Base-by-base conservation (phyloP, 2,888 invertebrate species). In the Cryptosula pallasiana region DNA sequence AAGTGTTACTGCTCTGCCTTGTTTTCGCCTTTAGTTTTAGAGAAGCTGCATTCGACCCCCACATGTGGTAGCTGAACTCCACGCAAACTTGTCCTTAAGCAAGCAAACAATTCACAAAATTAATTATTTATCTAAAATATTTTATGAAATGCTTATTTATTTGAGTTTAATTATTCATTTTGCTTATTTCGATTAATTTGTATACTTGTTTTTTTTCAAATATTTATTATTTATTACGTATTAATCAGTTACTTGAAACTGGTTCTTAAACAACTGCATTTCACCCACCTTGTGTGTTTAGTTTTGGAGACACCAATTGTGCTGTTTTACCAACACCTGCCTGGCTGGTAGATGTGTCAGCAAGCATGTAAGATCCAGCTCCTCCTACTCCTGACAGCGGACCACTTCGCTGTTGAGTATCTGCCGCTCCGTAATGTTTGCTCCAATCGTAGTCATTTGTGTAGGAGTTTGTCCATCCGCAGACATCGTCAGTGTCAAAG, bases 11-110 rank as follows among this genome's bases (percentile, higher is more conserved):
- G 5, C 13, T 16, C 2, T 32, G 25, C 5, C 63, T 20, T 32
- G 63, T 29, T n/a, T 63, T 32, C 3, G 63, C 32, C 32, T 63
- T 63, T n/a, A 63, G 25, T 27, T n/a, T 25, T 13, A 63, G 63
- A 13, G 27, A 27, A 5, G 29, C 63, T 27, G 32, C 34, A 13
- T 29, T 5, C 25, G 63, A 16, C 32, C 63, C 63, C 27, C 32
- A 63, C 63, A 63, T 63, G 63, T 63, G 63, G 32, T 63, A 63
- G 34, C 9, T 29, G n/a, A 63, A 63, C 63, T 63, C 63, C 63
- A 63, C 29, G 27, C 63, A 63, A 13, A 63, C 2, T 9, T 63
- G 9, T 27, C 63, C 63, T 63, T 29, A 45, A 13, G 20, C 5
- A 45, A 45, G 9, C 45, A 45, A 45, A 45, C 45, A 45, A 5